Conservation (phyloP, 1,140 invertebrate species). For the Drosophila malerkotliana region DNA sequence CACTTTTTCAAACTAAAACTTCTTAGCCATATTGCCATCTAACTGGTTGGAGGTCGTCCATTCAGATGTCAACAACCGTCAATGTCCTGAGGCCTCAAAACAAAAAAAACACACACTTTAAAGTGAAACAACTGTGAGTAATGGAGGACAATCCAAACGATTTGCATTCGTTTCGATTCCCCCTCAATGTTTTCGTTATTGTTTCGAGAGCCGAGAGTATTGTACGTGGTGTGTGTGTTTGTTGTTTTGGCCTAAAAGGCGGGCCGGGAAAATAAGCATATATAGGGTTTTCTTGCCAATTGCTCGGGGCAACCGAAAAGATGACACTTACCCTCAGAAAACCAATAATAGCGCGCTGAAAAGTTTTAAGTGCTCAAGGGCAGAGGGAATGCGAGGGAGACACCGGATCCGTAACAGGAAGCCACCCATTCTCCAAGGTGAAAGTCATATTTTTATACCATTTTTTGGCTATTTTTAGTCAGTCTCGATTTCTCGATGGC, state of each 20-base stretch:
- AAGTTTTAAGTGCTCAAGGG: slow-evolving; percentile 45
- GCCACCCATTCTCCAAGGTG: neutral
- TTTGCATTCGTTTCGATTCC: slow-evolving; percentile 31
- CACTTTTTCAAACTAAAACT: neutral
- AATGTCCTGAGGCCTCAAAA: slow-evolving; percentile 15
- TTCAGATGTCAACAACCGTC: slow-evolving; percentile 42
- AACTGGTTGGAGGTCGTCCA: slow-evolving; percentile 7
- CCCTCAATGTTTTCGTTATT: slow-evolving; percentile 42
- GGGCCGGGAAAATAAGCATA: slow-evolving; percentile 58
- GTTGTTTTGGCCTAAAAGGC: slow-evolving; percentile 54
- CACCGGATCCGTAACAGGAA: slow-evolving; percentile 4
- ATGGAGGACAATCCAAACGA: slow-evolving; percentile 47
- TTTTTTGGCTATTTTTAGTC: slow-evolving; percentile 45
- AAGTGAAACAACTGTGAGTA: slow-evolving; percentile 44
- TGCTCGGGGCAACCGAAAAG: slow-evolving; percentile 65
- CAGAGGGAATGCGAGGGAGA: neutral
- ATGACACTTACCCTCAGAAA: slow-evolving; percentile 58
- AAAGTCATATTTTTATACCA: slow-evolving; percentile 38
- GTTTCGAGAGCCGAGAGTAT: slow-evolving; percentile 12
- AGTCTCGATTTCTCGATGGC: slow-evolving; percentile 3
- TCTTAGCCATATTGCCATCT: neutral
- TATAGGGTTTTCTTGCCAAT: slow-evolving; percentile 48
- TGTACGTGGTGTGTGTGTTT: slow-evolving; percentile 4
- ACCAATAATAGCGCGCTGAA: slow-evolving; percentile 57
- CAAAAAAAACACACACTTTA: slow-evolving; percentile 31